These are phyloP conservation scores for Eristalis intricaria DNA, from an alignment of 2,888 invertebrate genomes.

Conservation along the genomic window DNA sequence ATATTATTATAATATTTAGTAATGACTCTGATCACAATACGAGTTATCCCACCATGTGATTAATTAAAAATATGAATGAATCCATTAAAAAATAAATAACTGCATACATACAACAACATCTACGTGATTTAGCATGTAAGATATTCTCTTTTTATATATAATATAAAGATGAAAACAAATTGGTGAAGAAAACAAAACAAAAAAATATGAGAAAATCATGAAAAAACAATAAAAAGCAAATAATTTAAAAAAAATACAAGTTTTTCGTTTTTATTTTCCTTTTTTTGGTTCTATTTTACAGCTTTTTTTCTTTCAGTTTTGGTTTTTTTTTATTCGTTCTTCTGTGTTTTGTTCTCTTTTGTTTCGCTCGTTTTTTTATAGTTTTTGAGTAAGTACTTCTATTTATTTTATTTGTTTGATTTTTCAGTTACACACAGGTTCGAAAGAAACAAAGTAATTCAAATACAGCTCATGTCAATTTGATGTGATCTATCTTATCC, in stretches of 20 bases:
- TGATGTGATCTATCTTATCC: background rate
- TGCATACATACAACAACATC: conserved; percentile 68
- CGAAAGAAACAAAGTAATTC: background rate
- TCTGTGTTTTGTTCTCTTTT: conserved; percentile 3
- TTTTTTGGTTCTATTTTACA: conserved; percentile 28
- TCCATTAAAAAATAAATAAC: conserved; percentile 62
- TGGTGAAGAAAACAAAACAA: conserved; percentile 52
- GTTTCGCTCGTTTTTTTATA: conserved; percentile 8
- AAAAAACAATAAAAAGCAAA: conserved; percentile 61
- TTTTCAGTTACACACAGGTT: background rate
- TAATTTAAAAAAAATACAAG: conserved; percentile 54
- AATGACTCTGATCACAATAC: conserved; percentile 76
- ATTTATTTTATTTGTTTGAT: background rate
- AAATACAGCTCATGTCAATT: background rate
- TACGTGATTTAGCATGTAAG: conserved; percentile 72
- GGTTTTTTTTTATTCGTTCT: conserved; percentile 8
- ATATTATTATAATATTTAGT: conserved; percentile 68
- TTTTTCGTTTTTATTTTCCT: conserved; percentile 51
- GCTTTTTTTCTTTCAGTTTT: conserved; percentile 20
- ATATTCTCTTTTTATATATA: conserved; percentile 71
- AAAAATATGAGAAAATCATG: conserved; percentile 17
- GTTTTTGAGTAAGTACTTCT: conserved; percentile 52
- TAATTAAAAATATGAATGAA: conserved; percentile 71
- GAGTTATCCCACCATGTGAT: conserved; percentile 79
- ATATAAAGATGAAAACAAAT: conserved; percentile 66